Base-by-base conservation (phyloP, 2,888 invertebrate species). In the Aproaerema taeniolella region DNA sequence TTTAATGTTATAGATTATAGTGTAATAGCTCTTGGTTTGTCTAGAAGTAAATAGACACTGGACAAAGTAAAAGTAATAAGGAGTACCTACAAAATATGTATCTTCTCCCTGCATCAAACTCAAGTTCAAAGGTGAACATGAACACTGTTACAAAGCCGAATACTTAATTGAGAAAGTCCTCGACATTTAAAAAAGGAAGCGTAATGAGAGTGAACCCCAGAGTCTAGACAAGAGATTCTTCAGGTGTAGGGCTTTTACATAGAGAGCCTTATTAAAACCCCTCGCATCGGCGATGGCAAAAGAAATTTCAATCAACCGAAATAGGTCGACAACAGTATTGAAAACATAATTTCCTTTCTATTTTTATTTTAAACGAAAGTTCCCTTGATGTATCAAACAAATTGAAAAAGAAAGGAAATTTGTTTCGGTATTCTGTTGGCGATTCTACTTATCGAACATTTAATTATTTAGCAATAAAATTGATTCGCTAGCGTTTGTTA, bases 181-280 rank as follows among this genome's bases (percentile, higher is more conserved):
- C 8, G 31, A 14, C 3, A n/a, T 31, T n/a, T 28, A 13, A 45
- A 45, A 42, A 40, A 50, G 42, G 47, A 50, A 57, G 49, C 50
- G 50, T 46, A 49, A 43, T 35, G 38, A 44, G 39, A 42, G 33
- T 43, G 49, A 39, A 50, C 49, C 45, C 48, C 50, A 46, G 45
- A 43, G 11, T 32, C 17, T 32, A 16, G 12, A 31, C 39, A 42
- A 66, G 61, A 39, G 52, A 42, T 57, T 38, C 58, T 65, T 37
- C 46, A 50, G 53, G 47, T 52, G 57, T 49, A 48, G 57, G 52
- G 48, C 44, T 46, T 47, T 37, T 45, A 34, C 50, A 49, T 50
- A 51, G 41, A 58, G 60, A 39, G 56, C 46, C 54, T 58, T 60
- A 55, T 61, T 61, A 58, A 55, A 59, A 58, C 41, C 42, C 43